Conservation (phyloP, 2,113 vertebrate genomes). For the Atherinomorus stipes region DNA sequence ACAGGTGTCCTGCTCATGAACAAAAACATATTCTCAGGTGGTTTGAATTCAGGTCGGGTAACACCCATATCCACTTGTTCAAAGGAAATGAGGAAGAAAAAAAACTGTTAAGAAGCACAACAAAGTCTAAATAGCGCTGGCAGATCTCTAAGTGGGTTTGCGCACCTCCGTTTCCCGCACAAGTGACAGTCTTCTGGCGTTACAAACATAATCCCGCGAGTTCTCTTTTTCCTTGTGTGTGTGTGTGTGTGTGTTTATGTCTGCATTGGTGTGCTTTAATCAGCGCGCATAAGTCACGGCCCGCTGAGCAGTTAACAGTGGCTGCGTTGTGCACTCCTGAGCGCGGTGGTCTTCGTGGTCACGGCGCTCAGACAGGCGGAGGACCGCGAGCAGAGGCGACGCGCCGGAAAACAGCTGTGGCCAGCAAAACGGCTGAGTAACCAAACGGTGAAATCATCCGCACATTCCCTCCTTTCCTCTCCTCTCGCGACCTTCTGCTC, state of each 20-base stretch:
- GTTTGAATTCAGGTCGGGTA: conserved; percentile 42
- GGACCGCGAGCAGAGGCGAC: conserved; percentile 29
- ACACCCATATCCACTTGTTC: conserved; percentile 23
- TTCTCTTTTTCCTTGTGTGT: conserved; percentile 12
- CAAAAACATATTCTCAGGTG: conserved; percentile 9
- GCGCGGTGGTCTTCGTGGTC: conserved; percentile 30
- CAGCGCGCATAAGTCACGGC: conserved; percentile 54
- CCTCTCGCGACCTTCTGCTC: conserved; percentile 3
- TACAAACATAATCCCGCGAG: conserved; percentile 42
- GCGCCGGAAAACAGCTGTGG: conserved; percentile 66
- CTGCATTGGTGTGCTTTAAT: conserved; percentile 49
- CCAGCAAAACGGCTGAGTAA: conserved; percentile 49
- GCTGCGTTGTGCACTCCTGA: conserved; percentile 53
- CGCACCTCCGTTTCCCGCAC: conserved; percentile 40
- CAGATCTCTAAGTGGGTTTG: conserved; percentile 21
- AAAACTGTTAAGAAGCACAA: background rate
- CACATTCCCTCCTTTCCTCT: conserved; percentile 7
- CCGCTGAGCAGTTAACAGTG: conserved; percentile 54
- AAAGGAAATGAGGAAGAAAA: background rate
- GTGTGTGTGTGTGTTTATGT: conserved; percentile 22
- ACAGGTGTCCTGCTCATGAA: conserved; percentile 5
- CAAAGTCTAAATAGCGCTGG: conserved; percentile 31
- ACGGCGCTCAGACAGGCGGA: conserved; percentile 21
- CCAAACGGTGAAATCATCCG: conserved; percentile 43
- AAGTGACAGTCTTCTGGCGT: conserved; percentile 44